Evolutionary conservation across 2,113 vertebrate species (phyloP).

Genomic region (Phoxinus phoxinus): DNA sequence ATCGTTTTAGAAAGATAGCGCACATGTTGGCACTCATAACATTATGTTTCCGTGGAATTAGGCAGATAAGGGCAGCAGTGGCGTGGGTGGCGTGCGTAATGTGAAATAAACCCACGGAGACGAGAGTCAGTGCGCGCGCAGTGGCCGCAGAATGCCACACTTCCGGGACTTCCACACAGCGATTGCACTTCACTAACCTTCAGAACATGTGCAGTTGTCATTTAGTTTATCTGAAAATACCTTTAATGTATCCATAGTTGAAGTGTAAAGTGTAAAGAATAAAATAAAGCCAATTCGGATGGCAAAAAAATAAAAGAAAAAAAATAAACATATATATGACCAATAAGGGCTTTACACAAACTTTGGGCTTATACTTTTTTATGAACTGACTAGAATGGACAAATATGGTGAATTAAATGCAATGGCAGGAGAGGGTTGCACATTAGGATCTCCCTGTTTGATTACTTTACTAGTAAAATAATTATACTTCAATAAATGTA

Average conservation of each 20-base stretch:
- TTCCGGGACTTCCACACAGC: slow-evolving; percentile 25
- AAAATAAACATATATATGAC: not conserved
- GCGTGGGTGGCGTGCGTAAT: slow-evolving; percentile 48
- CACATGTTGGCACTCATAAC: slow-evolving; percentile 25
- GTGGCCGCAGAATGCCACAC: slow-evolving; percentile 36
- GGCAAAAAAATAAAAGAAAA: not conserved
- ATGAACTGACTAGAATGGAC: not conserved
- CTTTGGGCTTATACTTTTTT: not conserved
- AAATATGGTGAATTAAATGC: not conserved
- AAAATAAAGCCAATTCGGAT: not conserved
- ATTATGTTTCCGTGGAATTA: slow-evolving; percentile 26
- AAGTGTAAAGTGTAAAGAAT: not conserved
- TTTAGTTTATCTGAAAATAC: not conserved
- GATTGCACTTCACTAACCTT: not conserved
- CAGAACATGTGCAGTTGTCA: not conserved
- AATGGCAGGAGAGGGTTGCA: not conserved
- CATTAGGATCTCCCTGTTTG: not conserved
- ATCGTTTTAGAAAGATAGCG: not conserved
- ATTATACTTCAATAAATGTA: not conserved
- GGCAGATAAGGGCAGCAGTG: slow-evolving; percentile 2
- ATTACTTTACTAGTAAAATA: not conserved
- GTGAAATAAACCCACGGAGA: slow-evolving; percentile 26
- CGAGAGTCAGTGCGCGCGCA: slow-evolving; percentile 32
- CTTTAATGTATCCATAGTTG: not conserved
- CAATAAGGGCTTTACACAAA: not conserved